Evolutionary conservation across 2,888 invertebrate genomes (phyloP).

Genomic region (Acanthosepion esculentum): DNA sequence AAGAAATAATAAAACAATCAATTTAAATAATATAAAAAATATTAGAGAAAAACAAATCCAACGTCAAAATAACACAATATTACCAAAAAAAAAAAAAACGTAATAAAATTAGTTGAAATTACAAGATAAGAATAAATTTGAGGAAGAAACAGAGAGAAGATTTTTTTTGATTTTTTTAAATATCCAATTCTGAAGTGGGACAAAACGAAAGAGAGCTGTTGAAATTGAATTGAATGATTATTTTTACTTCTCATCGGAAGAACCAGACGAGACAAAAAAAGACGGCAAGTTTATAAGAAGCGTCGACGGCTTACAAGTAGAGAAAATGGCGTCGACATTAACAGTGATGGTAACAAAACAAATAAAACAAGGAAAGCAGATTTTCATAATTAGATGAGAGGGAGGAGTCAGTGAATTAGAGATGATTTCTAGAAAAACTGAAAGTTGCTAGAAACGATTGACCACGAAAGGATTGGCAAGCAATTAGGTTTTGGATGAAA

Average conservation of each 20-base stretch:
- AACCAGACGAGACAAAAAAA: not conserved
- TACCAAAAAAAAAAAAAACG: not conserved
- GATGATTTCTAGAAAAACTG: not conserved
- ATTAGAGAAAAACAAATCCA: not conserved
- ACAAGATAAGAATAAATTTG: constrained; percentile 15
- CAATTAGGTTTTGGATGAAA: too few species aligned
- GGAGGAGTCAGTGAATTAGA: not conserved
- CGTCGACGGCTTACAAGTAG: not conserved
- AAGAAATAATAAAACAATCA: not conserved
- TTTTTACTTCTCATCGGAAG: not conserved
- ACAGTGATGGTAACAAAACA: not conserved
- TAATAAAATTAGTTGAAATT: not conserved
- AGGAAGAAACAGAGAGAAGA: not conserved
- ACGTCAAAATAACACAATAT: not conserved
- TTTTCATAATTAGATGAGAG: not conserved
- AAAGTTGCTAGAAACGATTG: not conserved
- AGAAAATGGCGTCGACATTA: not conserved
- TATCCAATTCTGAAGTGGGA: not conserved
- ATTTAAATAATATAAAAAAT: not conserved
- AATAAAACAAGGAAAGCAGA: not conserved
- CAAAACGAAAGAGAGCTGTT: not conserved
- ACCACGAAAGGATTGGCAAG: not conserved
- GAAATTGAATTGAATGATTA: not conserved
- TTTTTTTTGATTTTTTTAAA: not conserved
- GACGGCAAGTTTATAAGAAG: not conserved